phyloP scores from a whole-genome alignment of 2,888 invertebrate genomes.

The Odontomyia ornata region DNA sequence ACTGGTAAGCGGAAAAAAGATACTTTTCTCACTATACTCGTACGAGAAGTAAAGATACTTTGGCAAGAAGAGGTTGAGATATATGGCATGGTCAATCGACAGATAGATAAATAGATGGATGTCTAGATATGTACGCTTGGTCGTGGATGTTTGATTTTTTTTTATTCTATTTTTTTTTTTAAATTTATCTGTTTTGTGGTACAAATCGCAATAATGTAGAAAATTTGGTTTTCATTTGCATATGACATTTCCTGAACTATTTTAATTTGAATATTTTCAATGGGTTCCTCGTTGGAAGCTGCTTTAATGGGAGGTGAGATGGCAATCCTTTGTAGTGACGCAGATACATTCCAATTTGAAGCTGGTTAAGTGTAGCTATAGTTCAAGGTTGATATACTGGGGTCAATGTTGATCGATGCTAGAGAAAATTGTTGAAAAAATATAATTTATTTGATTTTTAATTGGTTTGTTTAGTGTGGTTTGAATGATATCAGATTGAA shows the following conservation, averaged over 20 bases:
- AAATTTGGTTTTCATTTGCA: conserved; percentile 1
- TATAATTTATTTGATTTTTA: too few relatives aligned
- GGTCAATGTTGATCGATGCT: background rate
- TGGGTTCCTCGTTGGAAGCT: background rate
- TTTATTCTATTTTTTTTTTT: background rate
- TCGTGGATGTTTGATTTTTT: background rate
- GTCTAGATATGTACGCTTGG: background rate
- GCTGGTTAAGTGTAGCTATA: background rate
- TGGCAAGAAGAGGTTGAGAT: too few relatives aligned
- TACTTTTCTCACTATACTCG: too few relatives aligned
- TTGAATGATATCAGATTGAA: too few relatives aligned
- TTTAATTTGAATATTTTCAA: conserved; percentile 31
- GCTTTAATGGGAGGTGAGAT: background rate
- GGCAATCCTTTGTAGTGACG: background rate
- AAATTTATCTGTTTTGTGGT: background rate
- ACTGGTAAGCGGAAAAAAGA: too few relatives aligned
- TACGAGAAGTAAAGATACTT: too few relatives aligned
- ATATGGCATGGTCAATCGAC: background rate
- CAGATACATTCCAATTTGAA: background rate
- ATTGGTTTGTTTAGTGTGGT: too few relatives aligned
- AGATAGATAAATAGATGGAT: background rate
- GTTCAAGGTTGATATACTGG: background rate
- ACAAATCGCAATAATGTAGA: background rate
- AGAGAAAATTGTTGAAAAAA: too few relatives aligned
- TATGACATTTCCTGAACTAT: conserved; percentile 41